These are phyloP conservation scores for Syngnathus rostellatus DNA, from an alignment of 2,797 vertebrate species.

Conservation along the genomic window DNA sequence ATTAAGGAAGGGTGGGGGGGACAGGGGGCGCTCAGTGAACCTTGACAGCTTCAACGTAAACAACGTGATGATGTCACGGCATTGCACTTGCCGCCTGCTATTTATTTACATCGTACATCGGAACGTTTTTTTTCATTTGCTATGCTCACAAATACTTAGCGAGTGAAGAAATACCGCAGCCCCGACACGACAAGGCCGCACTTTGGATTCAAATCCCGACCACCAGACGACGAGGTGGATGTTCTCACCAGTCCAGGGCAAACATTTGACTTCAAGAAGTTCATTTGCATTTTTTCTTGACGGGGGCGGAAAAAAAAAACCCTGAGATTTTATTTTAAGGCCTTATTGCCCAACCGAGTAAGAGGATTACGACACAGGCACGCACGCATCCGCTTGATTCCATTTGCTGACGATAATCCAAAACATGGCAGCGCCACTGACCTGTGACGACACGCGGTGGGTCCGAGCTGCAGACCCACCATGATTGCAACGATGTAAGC, in stretches of 20 bases:
- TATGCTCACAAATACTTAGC: no score
- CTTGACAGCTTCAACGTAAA: constrained; percentile 17
- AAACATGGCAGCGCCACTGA: constrained; percentile 50
- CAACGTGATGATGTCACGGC: not conserved
- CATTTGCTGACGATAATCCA: constrained; percentile 66
- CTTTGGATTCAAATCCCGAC: not conserved
- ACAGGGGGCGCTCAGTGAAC: constrained; percentile 13
- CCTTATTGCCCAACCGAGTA: constrained; percentile 29
- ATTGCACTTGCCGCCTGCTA: no score
- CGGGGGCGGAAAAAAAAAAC: not conserved
- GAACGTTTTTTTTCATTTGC: no score
- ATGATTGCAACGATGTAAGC: constrained; percentile 52
- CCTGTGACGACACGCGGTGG: constrained; percentile 46
- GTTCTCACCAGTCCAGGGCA: not conserved
- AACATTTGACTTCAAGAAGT: not conserved
- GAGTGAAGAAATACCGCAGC: not conserved
- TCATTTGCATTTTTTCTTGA: not conserved
- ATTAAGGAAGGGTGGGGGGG: constrained; percentile 10
- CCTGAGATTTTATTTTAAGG: not conserved
- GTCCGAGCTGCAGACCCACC: constrained; percentile 24
- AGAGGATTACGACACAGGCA: constrained; percentile 57
- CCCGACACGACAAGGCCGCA: not conserved
- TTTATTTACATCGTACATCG: no score
- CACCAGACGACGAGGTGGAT: not conserved
- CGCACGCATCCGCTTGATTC: constrained; percentile 34